Evolutionary conservation across 2,113 vertebrate genomes (phyloP), one percentile per base, ranked within the genome.

Genomic region (Suncus etruscus): DNA sequence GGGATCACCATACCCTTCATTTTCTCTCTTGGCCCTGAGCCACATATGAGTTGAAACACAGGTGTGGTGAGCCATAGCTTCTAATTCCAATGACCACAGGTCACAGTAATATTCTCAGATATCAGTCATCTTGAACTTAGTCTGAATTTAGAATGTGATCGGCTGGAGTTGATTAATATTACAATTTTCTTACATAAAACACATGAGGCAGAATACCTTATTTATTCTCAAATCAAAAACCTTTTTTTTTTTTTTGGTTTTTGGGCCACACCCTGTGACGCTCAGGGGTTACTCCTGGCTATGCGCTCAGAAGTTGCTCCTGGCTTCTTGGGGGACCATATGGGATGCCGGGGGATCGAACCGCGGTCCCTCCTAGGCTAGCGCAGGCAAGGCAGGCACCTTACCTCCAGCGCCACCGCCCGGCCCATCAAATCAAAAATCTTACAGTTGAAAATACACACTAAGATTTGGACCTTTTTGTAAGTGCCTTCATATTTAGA

Each of bases 401-500:
- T n/a, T n/a, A n/a, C n/a, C n/a, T n/a, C n/a, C n/a, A n/a, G n/a
- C n/a, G n/a, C n/a, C n/a, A n/a, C n/a, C n/a, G n/a, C n/a, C n/a
- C n/a, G n/a, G n/a, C n/a, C n/a, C n/a, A n/a, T n/a, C n/a, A 61
- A 27, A 29, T 87, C 48, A 94, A 69, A 83, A 54, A 63, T 87
- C 12, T 61, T 50, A 47, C 3, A 51, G 15, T 79, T 85, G 72
- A 92, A 94, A 82, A 87, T 72, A 82, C 8, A 39, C 74, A 16
- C n/a, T 18, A 84, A 14, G 14, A 76, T 94, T 89, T 87, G 1
- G 6, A 2, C 75, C 24, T 27, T 78, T 89, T 74, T 48, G 22
- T 73, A 73, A 92, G 51, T 29, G 58, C 15, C 27, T 74, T 16
- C 20, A 80, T 75, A 73, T 78, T 63, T 63, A 51, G 51, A 79